phyloP scores from a whole-genome alignment of 2,797 vertebrate genomes.

The Tapirus indicus region DNA sequence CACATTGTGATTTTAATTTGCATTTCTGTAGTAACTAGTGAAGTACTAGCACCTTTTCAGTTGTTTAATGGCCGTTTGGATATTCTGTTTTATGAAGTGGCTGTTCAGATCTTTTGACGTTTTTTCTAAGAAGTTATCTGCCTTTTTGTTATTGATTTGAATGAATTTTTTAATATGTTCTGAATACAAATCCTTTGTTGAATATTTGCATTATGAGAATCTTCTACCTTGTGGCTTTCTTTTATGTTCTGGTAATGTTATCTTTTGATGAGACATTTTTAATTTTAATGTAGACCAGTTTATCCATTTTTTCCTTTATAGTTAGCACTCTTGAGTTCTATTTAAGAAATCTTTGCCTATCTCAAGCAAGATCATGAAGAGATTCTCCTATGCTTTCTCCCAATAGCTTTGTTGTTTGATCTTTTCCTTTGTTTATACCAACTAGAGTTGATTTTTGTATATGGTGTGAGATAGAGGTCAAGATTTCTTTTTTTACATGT shows the following conservation, averaged over 20 bases:
- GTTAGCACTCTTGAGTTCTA: neutral
- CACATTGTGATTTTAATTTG: neutral
- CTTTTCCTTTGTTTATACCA: neutral
- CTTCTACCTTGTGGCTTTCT: neutral
- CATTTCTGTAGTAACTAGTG: conserved; percentile 2
- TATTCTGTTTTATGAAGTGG: neutral
- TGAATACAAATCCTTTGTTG: neutral
- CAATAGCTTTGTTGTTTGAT: conserved; percentile 10
- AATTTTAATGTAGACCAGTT: neutral
- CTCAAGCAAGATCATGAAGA: neutral
- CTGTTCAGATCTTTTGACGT: neutral
- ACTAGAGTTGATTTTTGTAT: neutral
- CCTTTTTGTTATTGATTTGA: conserved; percentile 43
- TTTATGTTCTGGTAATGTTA: neutral
- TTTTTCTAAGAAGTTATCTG: neutral
- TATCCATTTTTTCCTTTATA: neutral
- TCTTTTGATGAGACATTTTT: conserved; percentile 5
- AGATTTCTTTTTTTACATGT: neutral
- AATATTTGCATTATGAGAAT: neutral
- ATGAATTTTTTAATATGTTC: neutral
- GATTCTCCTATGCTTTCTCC: neutral
- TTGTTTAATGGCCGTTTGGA: neutral
- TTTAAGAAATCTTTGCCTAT: neutral
- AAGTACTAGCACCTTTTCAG: neutral
- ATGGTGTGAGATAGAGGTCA: neutral